Conservation (phyloP, 2,797 vertebrate species). For the Sciurus vulgaris region DNA sequence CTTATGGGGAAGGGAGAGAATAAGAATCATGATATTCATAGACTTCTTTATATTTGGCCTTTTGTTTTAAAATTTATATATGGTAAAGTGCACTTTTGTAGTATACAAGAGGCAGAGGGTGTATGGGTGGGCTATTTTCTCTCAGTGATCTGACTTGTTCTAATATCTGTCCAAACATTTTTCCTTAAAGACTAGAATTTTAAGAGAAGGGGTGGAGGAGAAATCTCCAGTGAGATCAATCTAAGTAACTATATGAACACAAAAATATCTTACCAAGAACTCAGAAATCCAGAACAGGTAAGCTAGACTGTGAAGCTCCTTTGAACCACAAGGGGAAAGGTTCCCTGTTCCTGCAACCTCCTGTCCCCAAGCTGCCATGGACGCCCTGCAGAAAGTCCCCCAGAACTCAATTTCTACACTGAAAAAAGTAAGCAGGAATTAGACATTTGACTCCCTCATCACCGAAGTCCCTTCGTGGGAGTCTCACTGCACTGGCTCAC, state of each 20-base stretch:
- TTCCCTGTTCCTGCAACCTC: not conserved
- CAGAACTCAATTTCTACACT: not conserved
- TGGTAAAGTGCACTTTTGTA: not conserved
- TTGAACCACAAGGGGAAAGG: not conserved
- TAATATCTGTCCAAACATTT: not conserved
- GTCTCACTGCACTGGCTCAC: no score
- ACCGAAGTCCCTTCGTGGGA: not conserved
- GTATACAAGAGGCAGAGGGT: not conserved
- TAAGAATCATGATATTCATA: constrained; percentile 6
- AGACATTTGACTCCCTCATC: not conserved
- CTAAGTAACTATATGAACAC: not conserved
- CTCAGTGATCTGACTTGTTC: not conserved
- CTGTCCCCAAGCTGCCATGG: not conserved
- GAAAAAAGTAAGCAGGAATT: not conserved
- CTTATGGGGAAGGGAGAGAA: not conserved
- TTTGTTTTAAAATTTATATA: constrained; percentile 36
- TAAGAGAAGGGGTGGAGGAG: not conserved
- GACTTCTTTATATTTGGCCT: not conserved
- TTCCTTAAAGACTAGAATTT: not conserved
- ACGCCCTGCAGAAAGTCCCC: not conserved
- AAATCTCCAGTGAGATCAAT: not conserved
- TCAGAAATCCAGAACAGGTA: not conserved
- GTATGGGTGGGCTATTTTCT: not conserved
- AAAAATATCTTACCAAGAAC: not conserved
- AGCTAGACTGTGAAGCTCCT: not conserved